Evolutionary conservation across 2,888 invertebrate genomes (phyloP).

Genomic region (Apamea sordens): DNA sequence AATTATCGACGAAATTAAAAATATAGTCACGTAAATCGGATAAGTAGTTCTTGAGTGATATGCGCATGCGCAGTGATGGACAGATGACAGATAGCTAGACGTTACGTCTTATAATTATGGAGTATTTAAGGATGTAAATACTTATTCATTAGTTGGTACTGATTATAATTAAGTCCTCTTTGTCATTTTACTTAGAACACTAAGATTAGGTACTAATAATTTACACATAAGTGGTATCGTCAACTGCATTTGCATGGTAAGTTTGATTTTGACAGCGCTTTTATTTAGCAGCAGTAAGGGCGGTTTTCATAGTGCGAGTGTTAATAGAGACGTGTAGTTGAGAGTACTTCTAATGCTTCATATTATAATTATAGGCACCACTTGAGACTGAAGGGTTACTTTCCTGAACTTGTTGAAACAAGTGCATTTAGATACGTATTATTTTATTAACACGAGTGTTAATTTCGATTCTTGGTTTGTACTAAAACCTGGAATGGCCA

Average conservation of each 20-base stretch:
- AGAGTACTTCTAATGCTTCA: neutral
- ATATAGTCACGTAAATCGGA: constrained; percentile 32
- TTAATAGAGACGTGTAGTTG: neutral
- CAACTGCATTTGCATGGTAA: too few relatives aligned
- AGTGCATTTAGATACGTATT: neutral
- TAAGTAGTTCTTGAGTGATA: constrained; percentile 16
- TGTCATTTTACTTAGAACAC: constrained; percentile 11
- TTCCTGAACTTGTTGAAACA: constrained; percentile 27
- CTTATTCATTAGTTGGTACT: constrained; percentile 7
- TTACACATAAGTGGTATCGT: neutral
- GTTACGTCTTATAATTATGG: neutral
- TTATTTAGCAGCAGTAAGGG: neutral
- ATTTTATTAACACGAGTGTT: constrained; percentile 21
- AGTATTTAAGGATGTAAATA: constrained; percentile 3
- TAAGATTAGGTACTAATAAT: neutral
- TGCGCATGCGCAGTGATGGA: constrained; percentile 23
- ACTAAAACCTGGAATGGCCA: neutral
- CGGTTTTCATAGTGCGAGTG: neutral
- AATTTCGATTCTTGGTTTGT: constrained; percentile 1
- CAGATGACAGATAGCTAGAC: constrained; percentile 32
- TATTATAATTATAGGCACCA: neutral
- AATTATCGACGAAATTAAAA: constrained; percentile 26
- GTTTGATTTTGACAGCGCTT: neutral
- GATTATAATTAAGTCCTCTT: neutral
- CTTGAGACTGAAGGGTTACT: neutral